Evolutionary conservation across 2,797 vertebrate species (phyloP), one percentile per base, ranked within the genome.

Genomic region (Pygocentrus nattereri): DNA sequence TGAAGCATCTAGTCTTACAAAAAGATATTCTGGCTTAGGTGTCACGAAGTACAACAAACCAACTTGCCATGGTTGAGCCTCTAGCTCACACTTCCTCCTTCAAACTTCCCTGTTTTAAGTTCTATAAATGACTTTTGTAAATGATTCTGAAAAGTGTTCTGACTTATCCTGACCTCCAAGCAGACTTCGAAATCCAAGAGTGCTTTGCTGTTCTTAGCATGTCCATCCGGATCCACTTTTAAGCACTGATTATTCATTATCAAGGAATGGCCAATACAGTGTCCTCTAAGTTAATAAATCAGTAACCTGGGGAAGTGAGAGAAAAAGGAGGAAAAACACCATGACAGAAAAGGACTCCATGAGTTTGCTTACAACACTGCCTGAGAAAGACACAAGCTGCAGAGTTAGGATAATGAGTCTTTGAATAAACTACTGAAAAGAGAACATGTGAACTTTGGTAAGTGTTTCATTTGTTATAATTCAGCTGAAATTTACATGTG

Each of bases 271-370:
- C 76, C 59, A 68, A 52, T 18, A 41, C 78, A 65, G 52, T 15
- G 11, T 77, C 72, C 68, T 18, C 74, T 49, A 5, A 69, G 82
- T 71, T 72, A 73, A 84, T 82, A 61, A 84, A 84, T 86, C 76
- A 86, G 79, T 86, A 69, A 82, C 85, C 47, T 50, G 58, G 69
- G 81, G 59, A 78, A 77, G 75, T 74, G 23, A 78, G 50, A 74
- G 58, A 74, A n/a, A 72, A 34, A 11, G 23, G 4, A 62, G 16
- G 31, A 27, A 25, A 21, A 54, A 3, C 49, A 72, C 50, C 50
- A 38, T 34, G 5, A 54, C 18, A 30, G 71, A 74, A 59, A 74
- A 12, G 34, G 50, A 47, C 67, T 47, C 38, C 23, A 58, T 61
- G 30, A 41, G 38, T 61, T 69, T 23, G 23, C 25, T 76, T 49